Evolutionary conservation across 1,140 invertebrate genomes (phyloP).

Genomic region (Zaprionus ghesquierei): DNA sequence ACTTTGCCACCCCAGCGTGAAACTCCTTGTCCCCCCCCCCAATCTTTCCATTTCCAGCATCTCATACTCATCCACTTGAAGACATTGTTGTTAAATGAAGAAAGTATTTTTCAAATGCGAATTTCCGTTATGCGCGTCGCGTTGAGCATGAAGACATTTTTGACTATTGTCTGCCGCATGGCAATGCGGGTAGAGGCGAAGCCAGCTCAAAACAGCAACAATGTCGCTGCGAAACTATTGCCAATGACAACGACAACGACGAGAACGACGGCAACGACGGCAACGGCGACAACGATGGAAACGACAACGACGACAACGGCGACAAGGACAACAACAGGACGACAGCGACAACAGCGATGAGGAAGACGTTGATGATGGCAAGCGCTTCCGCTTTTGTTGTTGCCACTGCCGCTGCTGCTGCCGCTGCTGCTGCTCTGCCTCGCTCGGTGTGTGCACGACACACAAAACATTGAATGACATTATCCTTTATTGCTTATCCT

Average conservation of each 20-base stretch:
- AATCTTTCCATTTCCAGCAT: background rate
- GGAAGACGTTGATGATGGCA: conserved; percentile 71
- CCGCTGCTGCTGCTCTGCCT: conserved; percentile 30
- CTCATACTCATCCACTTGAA: conserved; percentile 17
- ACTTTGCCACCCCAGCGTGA: conserved; percentile 62
- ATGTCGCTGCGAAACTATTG: conserved; percentile 68
- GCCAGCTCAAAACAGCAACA: conserved; percentile 63
- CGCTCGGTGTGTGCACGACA: conserved; percentile 54
- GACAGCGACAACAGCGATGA: conserved; percentile 48
- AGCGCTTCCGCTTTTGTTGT: conserved; percentile 67
- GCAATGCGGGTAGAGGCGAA: conserved; percentile 35
- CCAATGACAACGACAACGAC: conserved; percentile 64
- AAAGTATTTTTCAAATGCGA: conserved; percentile 81
- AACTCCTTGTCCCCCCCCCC: background rate
- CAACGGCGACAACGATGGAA: background rate
- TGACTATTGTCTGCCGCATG: conserved; percentile 71
- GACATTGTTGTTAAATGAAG: conserved; percentile 80
- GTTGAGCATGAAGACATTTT: conserved; percentile 78
- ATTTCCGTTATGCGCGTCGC: conserved; percentile 78
- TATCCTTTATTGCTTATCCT: conserved; percentile 82
- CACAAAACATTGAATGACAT: conserved; percentile 81
- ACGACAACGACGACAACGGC: conserved; percentile 7
- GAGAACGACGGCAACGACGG: conserved; percentile 7
- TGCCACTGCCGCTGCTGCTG: conserved; percentile 24
- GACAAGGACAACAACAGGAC: conserved; percentile 11